Percentiles rank a stretch among this genome's conserved stretches.
These are phyloP conservation scores for Brachionus rubens DNA, from an alignment of 1,140 invertebrate species.

Conservation along the genomic window DNA sequence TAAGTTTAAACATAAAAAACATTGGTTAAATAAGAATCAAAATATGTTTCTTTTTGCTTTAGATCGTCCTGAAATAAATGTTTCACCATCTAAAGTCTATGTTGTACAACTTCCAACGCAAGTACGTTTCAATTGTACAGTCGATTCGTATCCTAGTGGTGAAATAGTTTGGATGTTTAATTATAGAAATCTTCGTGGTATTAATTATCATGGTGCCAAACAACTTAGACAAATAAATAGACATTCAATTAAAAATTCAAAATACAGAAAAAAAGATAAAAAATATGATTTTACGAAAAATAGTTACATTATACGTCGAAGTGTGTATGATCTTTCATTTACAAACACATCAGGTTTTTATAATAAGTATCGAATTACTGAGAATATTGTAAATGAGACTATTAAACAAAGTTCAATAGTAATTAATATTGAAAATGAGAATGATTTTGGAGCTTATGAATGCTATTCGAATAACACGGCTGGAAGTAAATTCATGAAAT, in stretches of 20 bases:
- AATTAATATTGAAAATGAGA: constrained; percentile 30
- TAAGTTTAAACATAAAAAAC: too few relatives aligned
- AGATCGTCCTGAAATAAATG: constrained; percentile 37
- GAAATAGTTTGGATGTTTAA: constrained; percentile 36
- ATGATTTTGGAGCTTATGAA: constrained; percentile 41
- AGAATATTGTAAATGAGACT: constrained; percentile 15
- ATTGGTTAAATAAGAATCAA: too few relatives aligned
- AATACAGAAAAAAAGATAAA: not conserved
- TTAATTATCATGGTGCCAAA: constrained; percentile 25
- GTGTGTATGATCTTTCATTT: too few relatives aligned
- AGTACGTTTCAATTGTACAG: constrained; percentile 27
- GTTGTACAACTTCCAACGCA: not conserved
- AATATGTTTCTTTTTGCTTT: too few relatives aligned
- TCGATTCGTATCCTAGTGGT: not conserved
- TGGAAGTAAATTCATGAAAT: constrained; percentile 13
- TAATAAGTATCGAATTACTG: not conserved
- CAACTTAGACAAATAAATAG: constrained; percentile 31
- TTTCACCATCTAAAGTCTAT: constrained; percentile 18
- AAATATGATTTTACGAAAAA: not conserved
- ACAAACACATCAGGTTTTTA: not conserved
- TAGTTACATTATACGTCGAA: too few relatives aligned
- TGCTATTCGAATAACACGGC: constrained; percentile 39
- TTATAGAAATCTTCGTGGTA: not conserved
- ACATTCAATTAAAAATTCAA: not conserved
- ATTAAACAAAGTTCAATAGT: constrained; percentile 22